phyloP scores from a whole-genome alignment of 2,113 vertebrate genomes.

The Amphiprion ocellaris region DNA sequence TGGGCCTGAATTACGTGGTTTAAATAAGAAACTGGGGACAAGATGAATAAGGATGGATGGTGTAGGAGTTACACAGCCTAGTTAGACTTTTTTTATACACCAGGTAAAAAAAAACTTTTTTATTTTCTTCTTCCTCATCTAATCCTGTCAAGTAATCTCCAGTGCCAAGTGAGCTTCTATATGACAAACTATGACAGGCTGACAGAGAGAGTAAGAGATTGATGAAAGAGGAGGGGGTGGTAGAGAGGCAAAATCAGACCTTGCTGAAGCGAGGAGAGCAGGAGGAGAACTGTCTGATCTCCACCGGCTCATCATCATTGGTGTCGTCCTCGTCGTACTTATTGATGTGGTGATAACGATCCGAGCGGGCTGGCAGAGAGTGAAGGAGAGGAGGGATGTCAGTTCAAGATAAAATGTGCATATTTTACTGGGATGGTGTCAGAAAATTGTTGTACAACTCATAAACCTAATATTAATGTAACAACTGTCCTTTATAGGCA shows the following conservation, averaged over 20 bases:
- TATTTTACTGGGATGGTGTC: constrained; percentile 21
- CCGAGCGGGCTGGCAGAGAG: constrained; percentile 87
- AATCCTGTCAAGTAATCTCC: constrained; percentile 16
- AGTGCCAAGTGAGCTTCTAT: neutral
- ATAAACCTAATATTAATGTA: constrained; percentile 32
- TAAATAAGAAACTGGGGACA: constrained; percentile 42
- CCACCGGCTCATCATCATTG: constrained; percentile 94
- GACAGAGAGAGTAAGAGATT: neutral
- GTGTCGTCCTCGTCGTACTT: constrained; percentile 95
- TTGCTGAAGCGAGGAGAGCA: constrained; percentile 96
- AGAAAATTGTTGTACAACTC: constrained; percentile 12
- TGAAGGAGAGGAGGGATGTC: constrained; percentile 19
- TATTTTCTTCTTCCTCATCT: constrained; percentile 15
- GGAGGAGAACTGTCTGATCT: constrained; percentile 95
- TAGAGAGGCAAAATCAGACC: constrained; percentile 76
- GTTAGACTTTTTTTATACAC: neutral
- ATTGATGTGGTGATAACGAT: constrained; percentile 93
- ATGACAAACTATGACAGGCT: constrained; percentile 11
- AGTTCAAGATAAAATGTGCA: constrained; percentile 25
- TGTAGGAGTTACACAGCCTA: constrained; percentile 1
- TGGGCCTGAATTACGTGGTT: neutral
- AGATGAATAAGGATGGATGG: constrained; percentile 1
- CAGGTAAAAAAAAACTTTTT: neutral
- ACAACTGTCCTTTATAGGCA: neutral
- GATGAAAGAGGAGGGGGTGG: constrained; percentile 17